Conservation (phyloP, 2,888 invertebrate species). For the Agrochola lota region DNA sequence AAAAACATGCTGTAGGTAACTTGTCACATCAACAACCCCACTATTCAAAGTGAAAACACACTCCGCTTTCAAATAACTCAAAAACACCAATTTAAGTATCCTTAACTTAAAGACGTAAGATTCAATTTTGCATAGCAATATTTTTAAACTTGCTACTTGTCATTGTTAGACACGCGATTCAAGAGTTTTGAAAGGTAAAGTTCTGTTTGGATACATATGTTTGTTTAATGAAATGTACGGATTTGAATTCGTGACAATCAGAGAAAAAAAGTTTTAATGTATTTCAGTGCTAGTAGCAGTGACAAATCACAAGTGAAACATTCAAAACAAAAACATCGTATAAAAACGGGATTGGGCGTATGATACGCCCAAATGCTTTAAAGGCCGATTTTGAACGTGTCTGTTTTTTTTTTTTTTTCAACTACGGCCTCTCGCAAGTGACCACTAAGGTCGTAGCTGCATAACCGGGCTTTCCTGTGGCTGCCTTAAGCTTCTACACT, state of each 20-base stretch:
- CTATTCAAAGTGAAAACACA: conserved; percentile 41
- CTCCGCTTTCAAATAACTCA: conserved; percentile 43
- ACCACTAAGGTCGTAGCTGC: too few species aligned
- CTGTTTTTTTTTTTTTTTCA: too few species aligned
- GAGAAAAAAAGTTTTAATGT: conserved; percentile 14
- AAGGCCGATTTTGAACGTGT: neutral
- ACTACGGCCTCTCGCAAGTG: too few species aligned
- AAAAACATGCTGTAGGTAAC: conserved; percentile 26
- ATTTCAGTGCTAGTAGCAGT: conserved; percentile 14
- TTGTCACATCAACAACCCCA: conserved; percentile 46
- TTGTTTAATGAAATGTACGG: conserved; percentile 53
- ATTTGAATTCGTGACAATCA: conserved; percentile 4
- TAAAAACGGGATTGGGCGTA: too few species aligned
- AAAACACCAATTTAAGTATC: conserved; percentile 49
- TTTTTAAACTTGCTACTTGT: conserved; percentile 28
- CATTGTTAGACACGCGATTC: conserved; percentile 73
- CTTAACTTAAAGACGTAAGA: conserved; percentile 33
- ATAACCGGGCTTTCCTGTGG: too few species aligned
- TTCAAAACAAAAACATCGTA: neutral
- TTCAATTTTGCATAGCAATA: conserved; percentile 34
- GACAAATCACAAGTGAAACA: neutral
- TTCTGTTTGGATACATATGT: conserved; percentile 61
- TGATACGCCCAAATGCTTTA: neutral
- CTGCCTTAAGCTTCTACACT: too few species aligned
- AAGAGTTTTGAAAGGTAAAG: conserved; percentile 66